Percentiles rank a stretch among this genome's conserved stretches.
These are phyloP conservation scores for Rhynchotus rufescens DNA, from an alignment of 2,797 vertebrate genomes.

Conservation along the genomic window DNA sequence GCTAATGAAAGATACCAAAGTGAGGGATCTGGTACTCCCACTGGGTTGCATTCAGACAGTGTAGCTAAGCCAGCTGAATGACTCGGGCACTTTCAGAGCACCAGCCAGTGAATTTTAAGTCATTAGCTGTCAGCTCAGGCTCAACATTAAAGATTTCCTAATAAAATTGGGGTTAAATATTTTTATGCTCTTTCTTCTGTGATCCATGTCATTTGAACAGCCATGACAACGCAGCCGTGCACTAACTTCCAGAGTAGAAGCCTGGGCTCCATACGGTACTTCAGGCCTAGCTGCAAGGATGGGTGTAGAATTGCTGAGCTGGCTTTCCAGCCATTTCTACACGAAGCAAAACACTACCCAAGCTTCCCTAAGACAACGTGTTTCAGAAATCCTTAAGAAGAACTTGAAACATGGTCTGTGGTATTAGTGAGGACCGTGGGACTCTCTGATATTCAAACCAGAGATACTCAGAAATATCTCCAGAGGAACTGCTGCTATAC, in stretches of 20 bases:
- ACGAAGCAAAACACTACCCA: not conserved
- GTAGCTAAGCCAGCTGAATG: not conserved
- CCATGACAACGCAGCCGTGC: accelerated
- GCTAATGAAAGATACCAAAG: not conserved
- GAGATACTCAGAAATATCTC: not conserved
- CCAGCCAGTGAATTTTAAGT: not conserved
- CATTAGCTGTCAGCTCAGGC: conserved; percentile 6
- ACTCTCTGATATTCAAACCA: not conserved
- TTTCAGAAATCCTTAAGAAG: not conserved
- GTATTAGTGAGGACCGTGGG: not conserved
- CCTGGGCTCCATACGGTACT: not conserved
- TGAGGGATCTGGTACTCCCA: not conserved
- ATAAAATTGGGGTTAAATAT: not conserved
- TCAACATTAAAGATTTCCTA: not conserved
- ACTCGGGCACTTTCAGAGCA: not conserved
- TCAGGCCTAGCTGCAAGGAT: accelerated
- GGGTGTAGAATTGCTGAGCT: not conserved
- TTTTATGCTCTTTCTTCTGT: not conserved
- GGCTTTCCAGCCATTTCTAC: not conserved
- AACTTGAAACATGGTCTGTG: not conserved
- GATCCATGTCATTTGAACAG: not conserved
- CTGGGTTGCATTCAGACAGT: not conserved
- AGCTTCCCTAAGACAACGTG: not conserved
- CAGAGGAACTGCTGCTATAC: not conserved
- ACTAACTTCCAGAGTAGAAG: not conserved